phyloP scores from a whole-genome alignment of 2,113 vertebrate species.

The Cervus canadensis region DNA sequence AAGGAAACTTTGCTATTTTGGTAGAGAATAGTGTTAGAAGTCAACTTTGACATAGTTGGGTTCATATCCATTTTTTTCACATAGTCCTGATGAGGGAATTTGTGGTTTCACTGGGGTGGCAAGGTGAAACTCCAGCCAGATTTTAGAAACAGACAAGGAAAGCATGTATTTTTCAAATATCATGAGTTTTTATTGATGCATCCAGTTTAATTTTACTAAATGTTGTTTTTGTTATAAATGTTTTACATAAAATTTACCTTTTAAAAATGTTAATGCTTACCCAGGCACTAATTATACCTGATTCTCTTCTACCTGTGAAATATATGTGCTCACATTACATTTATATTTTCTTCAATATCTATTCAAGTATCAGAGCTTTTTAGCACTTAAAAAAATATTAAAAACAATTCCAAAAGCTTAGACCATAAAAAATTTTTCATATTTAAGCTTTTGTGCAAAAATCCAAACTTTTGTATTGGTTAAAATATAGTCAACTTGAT shows the following conservation, averaged over 20 bases:
- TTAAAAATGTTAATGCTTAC: not conserved
- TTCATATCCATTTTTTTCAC: not conserved
- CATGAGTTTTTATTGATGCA: not conserved
- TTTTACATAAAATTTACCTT: not conserved
- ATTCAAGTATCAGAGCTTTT: not conserved
- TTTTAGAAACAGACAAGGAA: not conserved
- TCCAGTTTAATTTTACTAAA: not conserved
- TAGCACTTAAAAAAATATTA: not conserved
- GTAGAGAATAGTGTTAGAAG: not conserved
- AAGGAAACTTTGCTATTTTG: not conserved
- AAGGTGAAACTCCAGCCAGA: not conserved
- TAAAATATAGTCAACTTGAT: not conserved
- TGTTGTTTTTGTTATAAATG: not conserved
- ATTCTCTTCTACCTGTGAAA: not conserved
- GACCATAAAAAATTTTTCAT: not conserved
- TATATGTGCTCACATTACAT: not conserved
- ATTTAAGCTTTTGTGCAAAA: not conserved
- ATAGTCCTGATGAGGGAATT: not conserved
- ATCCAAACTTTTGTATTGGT: not conserved
- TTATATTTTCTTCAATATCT: not conserved
- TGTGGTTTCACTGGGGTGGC: not conserved
- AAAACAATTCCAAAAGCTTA: not conserved
- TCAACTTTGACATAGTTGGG: not conserved
- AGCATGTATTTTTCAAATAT: not conserved
- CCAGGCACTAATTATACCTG: not conserved